These are phyloP conservation scores for Myioborus melanocephalus DNA, from an alignment of 2,797 vertebrate genomes.

Conservation along the genomic window DNA sequence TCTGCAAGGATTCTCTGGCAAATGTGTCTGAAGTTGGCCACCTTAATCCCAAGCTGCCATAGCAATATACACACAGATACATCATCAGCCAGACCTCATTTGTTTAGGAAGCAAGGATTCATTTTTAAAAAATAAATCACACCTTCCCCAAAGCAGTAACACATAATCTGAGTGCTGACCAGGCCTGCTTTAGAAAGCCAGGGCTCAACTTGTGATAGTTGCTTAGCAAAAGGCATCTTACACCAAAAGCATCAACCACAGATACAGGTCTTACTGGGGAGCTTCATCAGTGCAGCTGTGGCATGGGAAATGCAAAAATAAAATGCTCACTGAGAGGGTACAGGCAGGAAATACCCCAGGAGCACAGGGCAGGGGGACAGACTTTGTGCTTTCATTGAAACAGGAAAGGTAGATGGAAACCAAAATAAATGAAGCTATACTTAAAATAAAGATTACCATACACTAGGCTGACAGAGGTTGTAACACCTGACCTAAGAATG, in stretches of 20 bases:
- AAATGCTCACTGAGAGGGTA: not conserved
- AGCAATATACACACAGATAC: not conserved
- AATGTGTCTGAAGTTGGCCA: not conserved
- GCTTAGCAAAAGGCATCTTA: not conserved
- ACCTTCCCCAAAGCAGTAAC: not conserved
- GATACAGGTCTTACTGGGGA: not conserved
- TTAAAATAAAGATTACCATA: conserved; percentile 40
- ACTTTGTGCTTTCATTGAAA: conserved; percentile 44
- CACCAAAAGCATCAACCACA: not conserved
- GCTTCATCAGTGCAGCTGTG: not conserved
- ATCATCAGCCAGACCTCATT: not conserved
- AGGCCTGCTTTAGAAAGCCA: not conserved
- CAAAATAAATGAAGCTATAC: conserved; percentile 58
- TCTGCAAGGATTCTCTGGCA: not conserved
- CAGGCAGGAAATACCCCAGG: not conserved
- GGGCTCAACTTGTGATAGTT: not conserved
- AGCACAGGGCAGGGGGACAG: conserved; percentile 7
- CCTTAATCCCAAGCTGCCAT: not conserved
- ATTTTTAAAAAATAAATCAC: not conserved
- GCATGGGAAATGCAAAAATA: conserved; percentile 8
- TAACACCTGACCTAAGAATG: conserved; percentile 63
- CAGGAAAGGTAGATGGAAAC: conserved; percentile 71
- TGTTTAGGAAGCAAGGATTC: not conserved
- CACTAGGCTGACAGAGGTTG: not conserved
- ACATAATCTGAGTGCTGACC: not conserved